These are phyloP conservation scores for Amiota communis DNA, from an alignment of 2,888 invertebrate genomes.

Conservation along the genomic window DNA sequence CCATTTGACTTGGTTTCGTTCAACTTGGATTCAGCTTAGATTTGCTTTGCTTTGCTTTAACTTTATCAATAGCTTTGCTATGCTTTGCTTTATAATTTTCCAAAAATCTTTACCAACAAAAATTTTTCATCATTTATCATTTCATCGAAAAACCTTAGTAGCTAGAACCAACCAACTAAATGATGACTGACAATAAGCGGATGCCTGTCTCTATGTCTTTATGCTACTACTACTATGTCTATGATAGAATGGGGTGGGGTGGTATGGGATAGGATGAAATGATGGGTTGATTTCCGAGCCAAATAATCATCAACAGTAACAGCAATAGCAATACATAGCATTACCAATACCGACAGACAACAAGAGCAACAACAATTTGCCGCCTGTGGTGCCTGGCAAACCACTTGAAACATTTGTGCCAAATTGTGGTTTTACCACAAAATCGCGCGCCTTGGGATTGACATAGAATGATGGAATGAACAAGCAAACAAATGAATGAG, in stretches of 20 bases:
- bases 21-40: not conserved
- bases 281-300: no score
- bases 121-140: conserved; percentile 74
- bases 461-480: conserved; percentile 29
- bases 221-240: conserved; percentile 19
- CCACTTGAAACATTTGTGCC: conserved; percentile 37
- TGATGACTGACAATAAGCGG: conserved; percentile 69
- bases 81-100: conserved; percentile 62
- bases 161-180: conserved; percentile 18
- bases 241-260: conserved; percentile 21
- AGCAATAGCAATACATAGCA: not conserved
- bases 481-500: conserved; percentile 44
- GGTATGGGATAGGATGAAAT: not conserved
- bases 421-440: conserved; percentile 57
- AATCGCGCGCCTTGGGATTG: conserved; percentile 31
- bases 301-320: no score
- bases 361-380: not conserved
- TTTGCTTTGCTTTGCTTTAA: conserved; percentile 53
- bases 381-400: not conserved
- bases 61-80: not conserved
- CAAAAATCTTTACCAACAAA: conserved; percentile 67
- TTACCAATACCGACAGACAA: not conserved
- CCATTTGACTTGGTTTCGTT: conserved; percentile 46
- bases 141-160: conserved; percentile 53
- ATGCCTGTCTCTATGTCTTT: conserved; percentile 42